Conservation (phyloP, 64 coral and sea anemone species). For the Pachyseris speciosa region DNA sequence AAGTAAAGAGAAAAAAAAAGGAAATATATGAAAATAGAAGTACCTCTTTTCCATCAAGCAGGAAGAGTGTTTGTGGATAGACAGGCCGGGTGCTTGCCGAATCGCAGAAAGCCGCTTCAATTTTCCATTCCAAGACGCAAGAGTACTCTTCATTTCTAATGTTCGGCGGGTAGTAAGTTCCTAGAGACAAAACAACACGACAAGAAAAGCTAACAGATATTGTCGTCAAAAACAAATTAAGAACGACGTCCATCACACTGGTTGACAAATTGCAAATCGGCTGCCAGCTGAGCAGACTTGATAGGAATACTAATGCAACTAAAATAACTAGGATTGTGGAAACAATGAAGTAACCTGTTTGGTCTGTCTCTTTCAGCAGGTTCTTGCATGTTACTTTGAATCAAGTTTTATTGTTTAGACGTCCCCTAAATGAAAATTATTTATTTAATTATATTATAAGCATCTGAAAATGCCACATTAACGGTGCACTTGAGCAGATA, state of each 20-base stretch:
- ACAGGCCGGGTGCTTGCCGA: neutral
- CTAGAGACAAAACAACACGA: neutral
- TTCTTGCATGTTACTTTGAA: neutral
- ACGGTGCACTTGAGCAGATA: too few species aligned
- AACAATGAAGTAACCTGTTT: slow-evolving; percentile 9
- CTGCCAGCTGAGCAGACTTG: too few species aligned
- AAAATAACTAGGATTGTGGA: neutral
- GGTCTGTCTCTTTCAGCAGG: neutral
- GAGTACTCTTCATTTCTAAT: neutral
- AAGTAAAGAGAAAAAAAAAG: neutral
- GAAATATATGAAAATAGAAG: neutral
- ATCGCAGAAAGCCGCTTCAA: neutral
- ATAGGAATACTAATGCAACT: neutral
- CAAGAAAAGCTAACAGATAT: neutral
- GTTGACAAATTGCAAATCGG: neutral
- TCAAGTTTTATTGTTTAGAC: neutral
- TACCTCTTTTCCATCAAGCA: slow-evolving; percentile 32
- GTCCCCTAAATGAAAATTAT: neutral
- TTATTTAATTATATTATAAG: too few species aligned
- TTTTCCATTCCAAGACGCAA: neutral
- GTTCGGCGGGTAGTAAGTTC: neutral
- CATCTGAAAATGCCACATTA: too few species aligned
- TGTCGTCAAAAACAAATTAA: neutral
- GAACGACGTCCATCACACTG: neutral
- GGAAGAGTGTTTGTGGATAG: neutral